A percentile compares a stretch with the other conserved stretches of the same genome.
Conservation (phyloP, 2,113 vertebrate species). For the Columbina picui region DNA sequence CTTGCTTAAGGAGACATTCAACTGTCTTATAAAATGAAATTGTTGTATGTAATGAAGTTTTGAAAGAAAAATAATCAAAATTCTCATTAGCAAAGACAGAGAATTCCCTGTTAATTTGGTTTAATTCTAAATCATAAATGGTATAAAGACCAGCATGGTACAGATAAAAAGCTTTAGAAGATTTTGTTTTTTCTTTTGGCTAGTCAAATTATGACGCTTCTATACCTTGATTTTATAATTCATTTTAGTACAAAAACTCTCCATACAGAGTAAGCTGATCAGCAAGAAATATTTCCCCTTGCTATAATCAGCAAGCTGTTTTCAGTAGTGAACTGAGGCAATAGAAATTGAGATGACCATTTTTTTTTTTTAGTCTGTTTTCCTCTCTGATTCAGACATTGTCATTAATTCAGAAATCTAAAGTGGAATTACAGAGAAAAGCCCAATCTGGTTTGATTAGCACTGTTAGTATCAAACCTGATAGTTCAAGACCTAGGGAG, state of each 20-base stretch:
- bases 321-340: background rate
- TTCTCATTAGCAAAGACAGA: slow-evolving; percentile 1
- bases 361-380: background rate
- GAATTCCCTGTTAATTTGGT: background rate
- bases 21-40: background rate
- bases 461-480: background rate
- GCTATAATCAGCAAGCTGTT: background rate
- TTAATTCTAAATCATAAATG: background rate
- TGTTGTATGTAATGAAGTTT: background rate
- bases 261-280: background rate
- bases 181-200: background rate
- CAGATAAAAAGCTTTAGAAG: background rate
- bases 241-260: background rate
- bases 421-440: background rate
- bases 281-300: background rate
- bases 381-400: background rate
- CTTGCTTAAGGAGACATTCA: slow-evolving; percentile 5
- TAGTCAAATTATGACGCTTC: background rate
- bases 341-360: background rate
- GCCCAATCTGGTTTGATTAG: slow-evolving; percentile 7
- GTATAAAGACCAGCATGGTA: background rate
- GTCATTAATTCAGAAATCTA: background rate
- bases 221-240: background rate
- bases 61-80: slow-evolving; percentile 37
- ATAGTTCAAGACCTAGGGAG: background rate